phyloP scores from a whole-genome alignment of 1,140 invertebrate species.

The Pseudomyrmex flavicornis region DNA sequence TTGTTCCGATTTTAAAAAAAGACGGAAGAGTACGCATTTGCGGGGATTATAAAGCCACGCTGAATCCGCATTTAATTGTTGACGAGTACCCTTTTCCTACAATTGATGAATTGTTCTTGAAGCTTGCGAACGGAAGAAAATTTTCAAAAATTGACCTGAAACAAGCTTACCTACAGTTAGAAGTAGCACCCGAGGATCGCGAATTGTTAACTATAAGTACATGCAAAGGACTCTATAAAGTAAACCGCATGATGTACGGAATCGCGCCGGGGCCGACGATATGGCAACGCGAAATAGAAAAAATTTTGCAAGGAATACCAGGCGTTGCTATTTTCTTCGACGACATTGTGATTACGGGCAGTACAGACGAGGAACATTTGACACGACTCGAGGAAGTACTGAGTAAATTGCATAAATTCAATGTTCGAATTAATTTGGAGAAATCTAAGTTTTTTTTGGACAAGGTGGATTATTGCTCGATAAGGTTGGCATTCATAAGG shows the following conservation, averaged over 20 bases:
- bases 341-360: conserved; percentile 13
- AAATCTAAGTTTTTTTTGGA: background rate
- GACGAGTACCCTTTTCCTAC: conserved; percentile 40
- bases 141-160: conserved; percentile 52
- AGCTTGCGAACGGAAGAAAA: background rate
- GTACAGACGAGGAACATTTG: background rate
- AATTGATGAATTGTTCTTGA: conserved; percentile 26
- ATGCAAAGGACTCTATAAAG: conserved; percentile 48
- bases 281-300: conserved; percentile 23
- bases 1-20: background rate
- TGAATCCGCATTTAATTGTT: conserved; percentile 37
- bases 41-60: conserved; percentile 36
- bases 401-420: too few relatives aligned
- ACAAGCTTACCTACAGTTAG: conserved; percentile 51
- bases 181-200: conserved; percentile 22
- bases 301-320: conserved; percentile 10
- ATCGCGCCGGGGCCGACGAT: conserved; percentile 12
- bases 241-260: conserved; percentile 34
- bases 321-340: conserved; percentile 9
- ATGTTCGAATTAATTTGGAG: too few relatives aligned
- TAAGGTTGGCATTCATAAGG: background rate
- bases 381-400: too few relatives aligned
- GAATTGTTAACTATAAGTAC: conserved; percentile 54
- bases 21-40: conserved; percentile 26
- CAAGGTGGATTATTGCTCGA: background rate